Percentiles rank a stretch among this genome's conserved stretches.
Evolutionary conservation across 2,113 vertebrate species (phyloP).

Genomic region (Rhizomys pruinosus): DNA sequence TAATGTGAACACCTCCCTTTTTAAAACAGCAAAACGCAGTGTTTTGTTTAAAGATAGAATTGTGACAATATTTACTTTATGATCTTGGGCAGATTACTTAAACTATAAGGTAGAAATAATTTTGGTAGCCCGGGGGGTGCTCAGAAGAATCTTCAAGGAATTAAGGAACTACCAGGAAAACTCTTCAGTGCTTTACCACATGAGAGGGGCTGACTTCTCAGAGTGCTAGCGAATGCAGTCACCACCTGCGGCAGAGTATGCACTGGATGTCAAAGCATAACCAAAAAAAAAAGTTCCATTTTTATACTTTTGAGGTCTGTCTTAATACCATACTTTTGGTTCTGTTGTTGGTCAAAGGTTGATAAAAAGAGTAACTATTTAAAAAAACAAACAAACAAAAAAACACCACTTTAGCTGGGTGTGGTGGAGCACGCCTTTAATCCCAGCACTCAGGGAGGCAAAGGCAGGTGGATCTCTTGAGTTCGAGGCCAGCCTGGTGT

Average conservation of each 20-base stretch:
- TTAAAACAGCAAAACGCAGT: not conserved
- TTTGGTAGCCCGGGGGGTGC: not conserved
- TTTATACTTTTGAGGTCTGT: too few species aligned
- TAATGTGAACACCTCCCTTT: slow-evolving; percentile 34
- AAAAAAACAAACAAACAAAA: too few species aligned
- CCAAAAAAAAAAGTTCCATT: too few species aligned
- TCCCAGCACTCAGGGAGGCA: too few species aligned
- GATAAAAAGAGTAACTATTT: not conserved
- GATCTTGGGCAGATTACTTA: not conserved
- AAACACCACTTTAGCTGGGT: too few species aligned
- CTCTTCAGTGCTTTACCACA: not conserved
- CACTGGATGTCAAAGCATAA: not conserved
- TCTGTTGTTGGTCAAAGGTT: not conserved
- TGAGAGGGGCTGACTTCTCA: not conserved
- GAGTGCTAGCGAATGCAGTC: not conserved
- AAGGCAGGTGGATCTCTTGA: too few species aligned
- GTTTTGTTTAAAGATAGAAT: not conserved
- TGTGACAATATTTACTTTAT: not conserved
- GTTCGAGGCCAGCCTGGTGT: too few species aligned
- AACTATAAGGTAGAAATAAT: slow-evolving; percentile 10
- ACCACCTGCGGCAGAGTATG: too few species aligned
- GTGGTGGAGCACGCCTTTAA: too few species aligned
- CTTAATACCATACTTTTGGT: slow-evolving; percentile 7
- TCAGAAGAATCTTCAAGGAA: slow-evolving; percentile 22
- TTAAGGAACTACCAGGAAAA: not conserved